A percentile compares a stretch with the other conserved stretches of the same genome.
Conservation (phyloP, 1,140 invertebrate genomes). For the Drosophila fuyamai region DNA sequence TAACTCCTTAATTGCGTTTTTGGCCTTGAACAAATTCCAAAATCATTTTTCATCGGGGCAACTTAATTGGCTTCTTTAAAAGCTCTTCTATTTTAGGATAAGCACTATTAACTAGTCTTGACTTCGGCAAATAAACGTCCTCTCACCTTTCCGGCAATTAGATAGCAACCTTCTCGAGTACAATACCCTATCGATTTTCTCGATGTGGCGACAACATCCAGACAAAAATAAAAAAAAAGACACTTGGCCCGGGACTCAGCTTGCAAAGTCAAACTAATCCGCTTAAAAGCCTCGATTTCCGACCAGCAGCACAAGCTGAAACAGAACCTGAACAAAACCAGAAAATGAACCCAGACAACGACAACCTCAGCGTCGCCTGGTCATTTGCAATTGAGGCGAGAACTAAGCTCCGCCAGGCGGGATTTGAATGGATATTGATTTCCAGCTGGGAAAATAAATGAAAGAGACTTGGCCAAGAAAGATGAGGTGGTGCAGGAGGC, state of each 20-base stretch:
- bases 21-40: not conserved
- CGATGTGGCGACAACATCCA: constrained; percentile 16
- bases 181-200: constrained; percentile 77
- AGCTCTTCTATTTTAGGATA: not conserved
- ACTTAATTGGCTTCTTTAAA: constrained; percentile 18
- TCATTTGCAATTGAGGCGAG: constrained; percentile 51
- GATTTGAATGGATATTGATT: constrained; percentile 64
- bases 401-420: constrained; percentile 50
- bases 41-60: not conserved
- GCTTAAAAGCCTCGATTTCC: constrained; percentile 74
- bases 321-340: constrained; percentile 16
- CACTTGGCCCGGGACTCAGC: constrained; percentile 35
- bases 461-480: constrained; percentile 37
- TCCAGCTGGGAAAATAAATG: constrained; percentile 46
- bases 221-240: constrained; percentile 15
- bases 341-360: constrained; percentile 26
- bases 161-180: constrained; percentile 42
- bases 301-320: constrained; percentile 25
- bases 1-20: no score
- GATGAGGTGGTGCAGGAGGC: constrained; percentile 43
- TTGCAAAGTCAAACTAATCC: constrained; percentile 77
- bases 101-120: not conserved
- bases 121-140: constrained; percentile 22
- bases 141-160: constrained; percentile 56
- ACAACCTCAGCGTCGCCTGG: constrained; percentile 33